Base-by-base conservation (phyloP, 2,113 vertebrate species). In the Rhinichthys klamathensis region DNA sequence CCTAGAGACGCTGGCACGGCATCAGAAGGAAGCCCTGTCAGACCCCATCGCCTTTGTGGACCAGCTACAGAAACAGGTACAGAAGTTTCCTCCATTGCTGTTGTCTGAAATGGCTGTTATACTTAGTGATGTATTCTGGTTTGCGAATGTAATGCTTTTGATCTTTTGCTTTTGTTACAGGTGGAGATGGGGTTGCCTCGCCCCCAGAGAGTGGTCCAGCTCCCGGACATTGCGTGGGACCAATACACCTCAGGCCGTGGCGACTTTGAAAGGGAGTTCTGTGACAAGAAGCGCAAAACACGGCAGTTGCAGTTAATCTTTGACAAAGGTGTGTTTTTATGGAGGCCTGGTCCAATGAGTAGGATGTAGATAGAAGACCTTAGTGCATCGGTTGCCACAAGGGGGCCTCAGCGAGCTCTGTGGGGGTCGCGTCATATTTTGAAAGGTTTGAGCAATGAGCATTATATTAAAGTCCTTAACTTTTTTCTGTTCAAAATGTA, bases 11-110 rank as follows among this genome's bases (percentile, higher is more conserved):
- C 92, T 99, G 94, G 95, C 96, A 73, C 93, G 92, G 88, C 97
- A 97, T 89, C 97, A 98, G 96, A 96, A 95, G 87, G 96, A 97
- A 93, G 97, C 97, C 4, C 94, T 99, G 74, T 86, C 91, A 44
- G 94, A 98, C 93, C 98, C 98, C 87, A 96, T 99, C 92, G 92
- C 92, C 92, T 99, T 99, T 94, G 98, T 99, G 93, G 98, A 99
- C 93, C 96, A 96, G 92, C 97, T 99, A 91, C 98, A 99, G 93
- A 97, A 97, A 95, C 96, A 93, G 98, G 98, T 99, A 95, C 23
- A 27, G 4, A 44, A 11, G 38, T 16, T 69, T 16, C 4, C 11
- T 23, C n/a, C 13, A 1, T 51, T 82, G 41, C 21, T 41, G 6
- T 25, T 6, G 15, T 13, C 11, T 54, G 21, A 18, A 63, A 27